Evolutionary conservation across 2,113 vertebrate genomes (phyloP), one percentile per base, ranked within the genome.

Genomic region (Gallinago paraguaiae): DNA sequence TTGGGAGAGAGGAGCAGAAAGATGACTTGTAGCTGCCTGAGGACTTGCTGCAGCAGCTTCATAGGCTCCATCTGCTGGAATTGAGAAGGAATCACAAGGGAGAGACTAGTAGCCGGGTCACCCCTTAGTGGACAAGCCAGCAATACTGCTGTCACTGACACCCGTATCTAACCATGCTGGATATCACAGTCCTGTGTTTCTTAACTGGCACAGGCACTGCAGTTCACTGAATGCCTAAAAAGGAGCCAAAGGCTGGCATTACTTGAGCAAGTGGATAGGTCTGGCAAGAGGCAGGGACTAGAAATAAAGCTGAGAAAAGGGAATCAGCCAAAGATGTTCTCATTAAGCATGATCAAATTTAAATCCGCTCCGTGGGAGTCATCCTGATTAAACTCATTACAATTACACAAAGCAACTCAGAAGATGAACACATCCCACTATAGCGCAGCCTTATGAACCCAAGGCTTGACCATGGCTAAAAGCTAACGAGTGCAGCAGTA

Each of bases 301-400:
- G 88, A 86, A 82, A 89, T 59, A 89, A 89, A 87, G 57, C 72
- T 76, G 69, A 91, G 60, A 65, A 85, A 86, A 91, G 65, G 51
- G 50, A 87, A 89, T 17, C 64, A 20, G 77, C 23, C 18, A 4
- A 68, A 86, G 61, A 68, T 31, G 33, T 25, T 82, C 64, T 86
- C 72, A 43, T 39, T 77, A 64, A 80, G 60, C 3, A 10, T 4
- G 31, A 69, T 51, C 77, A 88, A 46, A 64, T 78, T 69, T 74
- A 85, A 53, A 57, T 57, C 77, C 56, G 23, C 35, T 93, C 68
- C 68, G 59, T 46, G 12, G 45, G 41, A 93, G 41, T 53, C 35
- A 48, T 4, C 67, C 54, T 77, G 45, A 87, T 93, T 65, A 89
- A 91, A 81, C 24, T 57, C 35, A 37, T 45, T 57, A 68, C 33